A percentile compares a stretch with the other conserved stretches of the same genome.
These are phyloP conservation scores for Caenorhabditis macrosperma DNA, from an alignment of 2,888 invertebrate genomes.

Conservation along the genomic window DNA sequence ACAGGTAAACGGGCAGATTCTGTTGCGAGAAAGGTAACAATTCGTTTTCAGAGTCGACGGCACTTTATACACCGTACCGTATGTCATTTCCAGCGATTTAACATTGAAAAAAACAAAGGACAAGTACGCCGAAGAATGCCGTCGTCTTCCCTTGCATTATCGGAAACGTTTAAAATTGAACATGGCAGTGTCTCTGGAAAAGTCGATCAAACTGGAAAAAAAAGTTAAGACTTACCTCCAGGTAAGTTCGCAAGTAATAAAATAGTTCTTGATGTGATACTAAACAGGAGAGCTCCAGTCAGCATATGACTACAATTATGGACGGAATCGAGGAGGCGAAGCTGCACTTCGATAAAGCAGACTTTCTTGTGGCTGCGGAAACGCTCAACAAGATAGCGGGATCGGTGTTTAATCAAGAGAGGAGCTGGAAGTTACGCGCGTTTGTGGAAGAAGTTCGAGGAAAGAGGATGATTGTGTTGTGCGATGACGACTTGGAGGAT, in stretches of 20 bases:
- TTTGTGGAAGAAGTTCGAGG: conserved; percentile 1
- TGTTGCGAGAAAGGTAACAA: background rate
- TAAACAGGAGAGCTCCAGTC: conserved; percentile 26
- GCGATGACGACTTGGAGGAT: conserved; percentile 34
- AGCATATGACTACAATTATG: conserved; percentile 36
- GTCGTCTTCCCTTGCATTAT: conserved; percentile 17
- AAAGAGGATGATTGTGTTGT: conserved; percentile 18
- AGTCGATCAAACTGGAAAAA: background rate
- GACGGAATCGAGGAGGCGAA: conserved; percentile 5
- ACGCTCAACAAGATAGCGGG: conserved; percentile 32
- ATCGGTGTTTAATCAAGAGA: conserved; percentile 11
- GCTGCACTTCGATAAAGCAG: background rate
- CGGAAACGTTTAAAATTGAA: too few relatives aligned
- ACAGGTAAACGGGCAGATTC: background rate
- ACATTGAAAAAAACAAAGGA: conserved; percentile 10
- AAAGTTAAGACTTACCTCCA: background rate
- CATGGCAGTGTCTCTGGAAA: background rate
- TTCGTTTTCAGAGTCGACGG: conserved; percentile 14
- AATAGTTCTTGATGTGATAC: background rate
- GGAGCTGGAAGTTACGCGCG: conserved; percentile 24
- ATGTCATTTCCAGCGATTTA: background rate
- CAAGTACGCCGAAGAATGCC: background rate
- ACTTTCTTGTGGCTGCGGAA: conserved; percentile 19
- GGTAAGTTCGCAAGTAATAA: background rate
- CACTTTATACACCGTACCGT: conserved; percentile 6